A percentile compares a stretch with the other conserved stretches of the same genome.
These are phyloP conservation scores for Drosophila obscura DNA, from an alignment of 1,140 invertebrate genomes.

Conservation along the genomic window DNA sequence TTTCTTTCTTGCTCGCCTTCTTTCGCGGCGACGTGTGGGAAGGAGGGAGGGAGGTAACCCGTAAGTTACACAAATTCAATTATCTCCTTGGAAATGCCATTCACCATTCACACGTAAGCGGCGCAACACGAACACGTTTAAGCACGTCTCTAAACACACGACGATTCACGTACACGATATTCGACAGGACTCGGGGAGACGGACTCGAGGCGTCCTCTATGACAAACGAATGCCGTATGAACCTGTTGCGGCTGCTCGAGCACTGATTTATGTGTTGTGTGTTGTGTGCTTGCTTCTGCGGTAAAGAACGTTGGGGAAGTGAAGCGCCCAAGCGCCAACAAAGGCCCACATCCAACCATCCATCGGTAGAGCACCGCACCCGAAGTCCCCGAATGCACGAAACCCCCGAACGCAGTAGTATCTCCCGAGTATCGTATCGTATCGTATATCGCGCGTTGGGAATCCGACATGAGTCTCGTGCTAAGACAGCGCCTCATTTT, in stretches of 20 bases:
- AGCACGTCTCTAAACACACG: constrained; percentile 1
- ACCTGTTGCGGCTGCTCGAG: constrained; percentile 70
- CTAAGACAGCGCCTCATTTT: constrained; percentile 54
- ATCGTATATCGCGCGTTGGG: constrained; percentile 41
- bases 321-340: constrained; percentile 18
- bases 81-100: constrained; percentile 35
- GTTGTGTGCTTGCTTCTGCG: constrained; percentile 48
- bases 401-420: constrained; percentile 5
- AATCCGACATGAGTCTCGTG: constrained; percentile 75
- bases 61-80: constrained; percentile 65
- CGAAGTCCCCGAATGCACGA: constrained; percentile 7
- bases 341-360: constrained; percentile 3
- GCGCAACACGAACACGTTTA: neutral
- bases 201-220: constrained; percentile 61
- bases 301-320: constrained; percentile 41
- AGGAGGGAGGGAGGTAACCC: too few relatives aligned
- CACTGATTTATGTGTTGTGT: constrained; percentile 76
- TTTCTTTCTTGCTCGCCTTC: constrained; percentile 13
- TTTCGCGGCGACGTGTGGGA: too few relatives aligned
- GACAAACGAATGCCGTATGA: constrained; percentile 77
- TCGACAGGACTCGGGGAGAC: constrained; percentile 15
- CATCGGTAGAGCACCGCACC: neutral
- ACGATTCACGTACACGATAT: constrained; percentile 22
- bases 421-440: constrained; percentile 28
- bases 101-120: constrained; percentile 12